These are phyloP conservation scores for Thecophora atra DNA, from an alignment of 2,888 invertebrate genomes.

Conservation along the genomic window DNA sequence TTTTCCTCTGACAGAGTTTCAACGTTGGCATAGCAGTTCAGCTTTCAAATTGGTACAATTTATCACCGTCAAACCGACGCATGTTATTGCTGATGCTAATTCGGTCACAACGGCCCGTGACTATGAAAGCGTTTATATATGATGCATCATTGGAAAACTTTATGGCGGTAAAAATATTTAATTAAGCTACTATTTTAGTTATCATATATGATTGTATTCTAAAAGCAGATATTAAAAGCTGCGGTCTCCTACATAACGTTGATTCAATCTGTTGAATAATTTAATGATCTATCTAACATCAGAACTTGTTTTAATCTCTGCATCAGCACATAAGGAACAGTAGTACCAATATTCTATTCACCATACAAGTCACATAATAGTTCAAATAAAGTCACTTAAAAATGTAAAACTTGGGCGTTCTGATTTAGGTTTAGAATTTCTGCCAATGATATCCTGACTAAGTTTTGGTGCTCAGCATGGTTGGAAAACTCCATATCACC, in stretches of 20 bases:
- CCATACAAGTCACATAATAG: too few relatives aligned
- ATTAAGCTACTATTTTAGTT: neutral
- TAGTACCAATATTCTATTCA: too few relatives aligned
- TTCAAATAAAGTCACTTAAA: too few relatives aligned
- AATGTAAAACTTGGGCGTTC: too few relatives aligned
- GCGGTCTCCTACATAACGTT: constrained; percentile 57
- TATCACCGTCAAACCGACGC: constrained; percentile 53
- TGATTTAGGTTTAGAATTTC: too few relatives aligned
- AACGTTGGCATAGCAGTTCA: constrained; percentile 56
- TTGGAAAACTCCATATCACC: too few relatives aligned
- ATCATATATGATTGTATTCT: neutral
- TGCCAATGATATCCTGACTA: too few relatives aligned
- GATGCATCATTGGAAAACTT: constrained; percentile 62
- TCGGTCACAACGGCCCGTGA: constrained; percentile 56
- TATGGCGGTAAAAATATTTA: constrained; percentile 50
- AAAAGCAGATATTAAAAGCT: constrained; percentile 54
- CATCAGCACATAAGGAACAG: too few relatives aligned
- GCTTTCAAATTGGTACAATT: constrained; percentile 56
- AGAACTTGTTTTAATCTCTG: too few relatives aligned
- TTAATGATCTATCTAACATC: too few relatives aligned
- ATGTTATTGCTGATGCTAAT: constrained; percentile 53
- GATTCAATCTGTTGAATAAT: constrained; percentile 57
- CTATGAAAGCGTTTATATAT: constrained; percentile 59
- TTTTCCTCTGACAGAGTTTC: constrained; percentile 52
- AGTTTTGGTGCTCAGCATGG: too few relatives aligned